Conservation (phyloP, 2,888 invertebrate genomes). For the Taphrorychus bicolor region DNA sequence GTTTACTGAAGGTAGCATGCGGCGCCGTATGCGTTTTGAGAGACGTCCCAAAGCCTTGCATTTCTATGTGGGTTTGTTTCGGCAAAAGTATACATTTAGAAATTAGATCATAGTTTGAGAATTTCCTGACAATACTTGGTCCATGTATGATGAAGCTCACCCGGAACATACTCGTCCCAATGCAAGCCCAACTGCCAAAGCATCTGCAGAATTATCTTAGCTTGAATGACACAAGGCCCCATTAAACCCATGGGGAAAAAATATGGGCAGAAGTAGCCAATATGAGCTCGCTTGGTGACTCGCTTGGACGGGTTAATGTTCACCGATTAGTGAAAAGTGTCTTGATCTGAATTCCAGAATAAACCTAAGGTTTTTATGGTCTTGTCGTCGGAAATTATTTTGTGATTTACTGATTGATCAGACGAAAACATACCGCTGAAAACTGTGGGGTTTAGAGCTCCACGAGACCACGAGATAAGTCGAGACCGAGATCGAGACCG, state of each 20-base stretch:
- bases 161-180: no score
- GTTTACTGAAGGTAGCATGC: no score
- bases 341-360: background rate
- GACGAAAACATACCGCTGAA: no score
- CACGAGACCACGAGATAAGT: constrained; percentile 12
- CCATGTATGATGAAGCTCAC: no score
- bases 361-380: background rate
- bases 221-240: constrained; percentile 11
- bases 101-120: background rate
- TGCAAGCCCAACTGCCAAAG: no score
- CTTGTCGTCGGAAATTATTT: no score
- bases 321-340: background rate
- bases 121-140: no score
- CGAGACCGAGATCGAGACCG: no score
- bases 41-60: constrained; percentile 40
- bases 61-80: constrained; percentile 17
- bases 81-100: constrained; percentile 15
- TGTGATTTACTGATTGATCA: no score
- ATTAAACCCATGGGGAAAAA: constrained; percentile 39
- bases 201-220: no score
- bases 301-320: background rate
- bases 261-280: constrained; percentile 24
- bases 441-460: constrained; percentile 14
- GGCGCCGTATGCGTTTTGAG: constrained; percentile 27
- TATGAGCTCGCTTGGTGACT: constrained; percentile 11